Base-by-base conservation (phyloP, 2,797 vertebrate species). In the Protosalanx chinensis region DNA sequence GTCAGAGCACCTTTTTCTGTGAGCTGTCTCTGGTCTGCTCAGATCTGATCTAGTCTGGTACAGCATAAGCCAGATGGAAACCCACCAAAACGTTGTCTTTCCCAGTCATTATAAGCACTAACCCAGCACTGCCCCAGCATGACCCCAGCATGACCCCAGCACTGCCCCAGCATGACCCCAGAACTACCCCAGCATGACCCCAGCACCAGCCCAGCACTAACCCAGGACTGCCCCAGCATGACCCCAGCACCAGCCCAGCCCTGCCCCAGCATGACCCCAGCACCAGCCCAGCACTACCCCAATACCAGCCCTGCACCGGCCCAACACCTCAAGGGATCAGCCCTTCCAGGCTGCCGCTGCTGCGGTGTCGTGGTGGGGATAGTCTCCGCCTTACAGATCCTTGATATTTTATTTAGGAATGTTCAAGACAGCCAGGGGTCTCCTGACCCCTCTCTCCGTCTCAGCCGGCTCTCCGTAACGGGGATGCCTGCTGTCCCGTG, bases 341-440 rank as follows among this genome's bases (percentile, higher is more conserved):
- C 53, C 68, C 76, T 76, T 60, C 60, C 75, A 70, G 70, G 3
- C 66, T 57, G 18, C 66, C 72, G 60, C 37, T 80, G 79, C 71
- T 72, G 62, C 81, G 70, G 69, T 76, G 41, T 70, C 75, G 72
- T 68, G 67, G 64, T 66, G 30, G 68, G 76, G 79, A 87, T 90
- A 87, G 87, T 91, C 76, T 87, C 79, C 74, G 78, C 76, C 76
- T 88, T 85, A 84, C 76, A 62, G 70, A 83, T 86, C 84, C 79
- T 87, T 88, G 78, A 90, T 92, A 87, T 88, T 90, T 92, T 91
- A 91, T 91, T 91, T 87, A 91, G 83, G 79, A 86, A 85, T 81
- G 77, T 88, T 89, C 80, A 82, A 74, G 32, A 65, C 69, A 82
- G 81, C 72, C 71, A 61, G 68, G 56, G 81, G 76, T 78, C 79